Base-by-base conservation (phyloP, 2,797 vertebrate species). In the Kryptopterus vitreolus region DNA sequence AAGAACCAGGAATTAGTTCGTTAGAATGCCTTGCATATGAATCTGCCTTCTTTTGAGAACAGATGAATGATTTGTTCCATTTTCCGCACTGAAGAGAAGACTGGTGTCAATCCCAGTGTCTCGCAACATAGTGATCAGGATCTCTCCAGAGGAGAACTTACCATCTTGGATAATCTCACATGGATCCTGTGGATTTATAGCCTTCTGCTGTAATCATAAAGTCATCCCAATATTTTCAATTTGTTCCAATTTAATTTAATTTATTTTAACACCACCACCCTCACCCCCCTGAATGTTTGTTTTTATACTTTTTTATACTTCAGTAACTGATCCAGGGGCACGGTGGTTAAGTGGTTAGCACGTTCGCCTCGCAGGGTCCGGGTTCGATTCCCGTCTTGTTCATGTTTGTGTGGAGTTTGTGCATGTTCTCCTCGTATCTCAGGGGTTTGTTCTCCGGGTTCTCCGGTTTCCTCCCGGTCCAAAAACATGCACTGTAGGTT, bases 41-140 rank as follows among this genome's bases (percentile, higher is more conserved):
- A 58, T 16, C 59, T 18, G 13, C 24, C 16, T 59, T 59, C 35
- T 24, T 10, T 24, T 29, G 35, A 46, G 57, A 48, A 61, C n/a
- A 46, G 55, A 48, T 10, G n/a, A 29, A 75, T 12, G 9, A 74
- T 74, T 43, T 74, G 59, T 74, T 43, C n/a, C 6, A 58, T 9
- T 38, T 46, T 46, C 72, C 8, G 24, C 1, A 57, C 29, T 35
- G 33, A 75, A 59, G 61, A 22, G 57, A 24, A 22, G 57, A 24
- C 59, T 61, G 35, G 61, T 18, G n/a, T 75, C 72, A 75, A 55
- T 38, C 57, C 46, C 55, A 75, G 35, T 15, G 24, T 61, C 72
- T 59, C 26, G 57, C n/a, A 59, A 24, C 72, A 74, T 74, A 48
- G 35, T 3, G 18, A 16, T 61, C 72, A 35, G 22, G 55, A 61